These are phyloP conservation scores for Hemiscyllium ocellatum DNA, from an alignment of 2,113 vertebrate genomes.

Conservation along the genomic window DNA sequence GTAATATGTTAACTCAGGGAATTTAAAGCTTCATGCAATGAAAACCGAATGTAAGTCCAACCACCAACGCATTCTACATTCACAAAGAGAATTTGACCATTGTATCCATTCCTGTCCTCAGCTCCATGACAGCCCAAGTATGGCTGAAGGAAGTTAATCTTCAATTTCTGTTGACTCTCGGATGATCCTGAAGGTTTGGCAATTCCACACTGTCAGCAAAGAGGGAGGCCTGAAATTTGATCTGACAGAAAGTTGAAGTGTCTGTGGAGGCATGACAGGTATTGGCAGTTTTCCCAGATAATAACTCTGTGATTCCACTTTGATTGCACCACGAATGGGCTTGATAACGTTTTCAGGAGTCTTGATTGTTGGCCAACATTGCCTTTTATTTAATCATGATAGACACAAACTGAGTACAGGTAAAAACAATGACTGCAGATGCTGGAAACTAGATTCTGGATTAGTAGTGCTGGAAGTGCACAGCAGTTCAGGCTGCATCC, in stretches of 20 bases:
- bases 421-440: too few relatives aligned
- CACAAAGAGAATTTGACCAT: not conserved
- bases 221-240: not conserved
- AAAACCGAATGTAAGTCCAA: not conserved
- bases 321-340: too few relatives aligned
- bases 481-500: too few relatives aligned
- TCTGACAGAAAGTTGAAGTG: not conserved
- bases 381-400: too few relatives aligned
- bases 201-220: not conserved
- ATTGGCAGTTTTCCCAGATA: not conserved
- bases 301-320: not conserved
- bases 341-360: too few relatives aligned
- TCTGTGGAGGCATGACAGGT: not conserved
- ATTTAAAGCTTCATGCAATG: not conserved
- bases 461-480: too few relatives aligned
- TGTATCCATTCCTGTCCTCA: not conserved
- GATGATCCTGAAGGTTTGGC: not conserved
- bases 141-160: not conserved
- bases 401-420: too few relatives aligned
- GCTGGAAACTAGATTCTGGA: too few relatives aligned
- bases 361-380: too few relatives aligned
- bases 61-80: constrained; percentile 4
- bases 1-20: not conserved
- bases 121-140: not conserved
- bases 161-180: not conserved